Base-by-base conservation (phyloP, 2,888 invertebrate genomes). In the Oasisia sp. region DNA sequence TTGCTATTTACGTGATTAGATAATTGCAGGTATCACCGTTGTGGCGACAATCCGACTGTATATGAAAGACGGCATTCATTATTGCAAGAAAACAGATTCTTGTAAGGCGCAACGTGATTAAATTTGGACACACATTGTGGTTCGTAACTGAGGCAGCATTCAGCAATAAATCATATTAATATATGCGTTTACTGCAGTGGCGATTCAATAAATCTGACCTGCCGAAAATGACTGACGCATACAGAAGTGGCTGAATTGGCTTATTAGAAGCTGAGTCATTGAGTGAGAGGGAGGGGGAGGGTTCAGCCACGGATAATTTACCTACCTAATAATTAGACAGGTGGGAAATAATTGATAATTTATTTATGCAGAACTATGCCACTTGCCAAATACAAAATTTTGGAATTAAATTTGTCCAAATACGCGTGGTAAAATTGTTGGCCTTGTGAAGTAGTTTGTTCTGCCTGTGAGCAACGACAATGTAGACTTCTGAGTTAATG, bases 1-100 rank as follows among this genome's bases (percentile, higher is more conserved):
- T 74, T 74, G 74, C 74, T n/a, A 74, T 74, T 74, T 74, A 74
- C 74, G 27, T 74, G 74, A 74, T 74, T 74, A 74, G 74, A 74
- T 74, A 74, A 74, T 74, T 74, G 74, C 74, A 19, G 7, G 19
- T 74, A n/a, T 74, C 74, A 74, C 74, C 7, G 19, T 74, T 19
- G 74, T 19, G 74, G 74, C 27, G 27, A 74, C 74, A 27, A 27
- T 27, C 74, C 74, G 27, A 74, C 74, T 74, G 74, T n/a, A 7
- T 19, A 74, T 74, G 74, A 74, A 74, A 74, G 74, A 7, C 74
- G n/a, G 74, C 74, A 27, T 74, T 74, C 74, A 74, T 74, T 74
- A 74, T n/a, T n/a, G 74, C 74, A 74, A 74, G 74, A 74, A 74
- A 74, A 74, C 74, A 0, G 74, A 74, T 74, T 74, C 74, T 74